These are phyloP conservation scores for Eudemis profundana DNA, from an alignment of 2,888 invertebrate species.

Conservation along the genomic window DNA sequence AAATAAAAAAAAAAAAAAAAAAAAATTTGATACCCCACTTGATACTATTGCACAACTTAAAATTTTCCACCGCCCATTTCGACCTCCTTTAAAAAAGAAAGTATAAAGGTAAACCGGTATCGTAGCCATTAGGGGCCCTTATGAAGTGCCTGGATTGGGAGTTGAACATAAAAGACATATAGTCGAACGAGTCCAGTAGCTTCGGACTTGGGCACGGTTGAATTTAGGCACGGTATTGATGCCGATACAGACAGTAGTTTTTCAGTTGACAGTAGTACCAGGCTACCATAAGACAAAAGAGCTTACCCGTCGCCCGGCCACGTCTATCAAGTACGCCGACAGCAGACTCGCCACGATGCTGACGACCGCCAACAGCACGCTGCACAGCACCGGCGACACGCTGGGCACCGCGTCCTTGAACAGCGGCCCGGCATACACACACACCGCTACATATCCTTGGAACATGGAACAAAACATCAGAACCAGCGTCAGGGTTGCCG, in stretches of 20 bases:
- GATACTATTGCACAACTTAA: too few species aligned
- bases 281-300: background rate
- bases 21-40: too few species aligned
- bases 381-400: slow-evolving; percentile 47
- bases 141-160: too few species aligned
- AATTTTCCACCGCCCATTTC: too few species aligned
- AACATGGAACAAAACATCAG: slow-evolving; percentile 45
- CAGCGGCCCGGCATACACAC: slow-evolving; percentile 51
- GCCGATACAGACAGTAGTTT: background rate
- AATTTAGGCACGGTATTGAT: background rate
- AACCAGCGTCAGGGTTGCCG: background rate
- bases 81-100: too few species aligned
- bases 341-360: slow-evolving; percentile 46
- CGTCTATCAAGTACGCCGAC: slow-evolving; percentile 49
- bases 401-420: slow-evolving; percentile 50
- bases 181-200: too few species aligned
- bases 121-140: too few species aligned
- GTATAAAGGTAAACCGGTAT: too few species aligned
- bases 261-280: background rate
- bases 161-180: too few species aligned
- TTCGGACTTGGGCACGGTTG: too few species aligned
- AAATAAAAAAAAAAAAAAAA: too few species aligned
- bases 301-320: slow-evolving; percentile 49
- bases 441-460: slow-evolving; percentile 50
- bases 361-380: slow-evolving; percentile 47